Base-by-base conservation (phyloP, 2,797 vertebrate genomes). In the Danio choprae region DNA sequence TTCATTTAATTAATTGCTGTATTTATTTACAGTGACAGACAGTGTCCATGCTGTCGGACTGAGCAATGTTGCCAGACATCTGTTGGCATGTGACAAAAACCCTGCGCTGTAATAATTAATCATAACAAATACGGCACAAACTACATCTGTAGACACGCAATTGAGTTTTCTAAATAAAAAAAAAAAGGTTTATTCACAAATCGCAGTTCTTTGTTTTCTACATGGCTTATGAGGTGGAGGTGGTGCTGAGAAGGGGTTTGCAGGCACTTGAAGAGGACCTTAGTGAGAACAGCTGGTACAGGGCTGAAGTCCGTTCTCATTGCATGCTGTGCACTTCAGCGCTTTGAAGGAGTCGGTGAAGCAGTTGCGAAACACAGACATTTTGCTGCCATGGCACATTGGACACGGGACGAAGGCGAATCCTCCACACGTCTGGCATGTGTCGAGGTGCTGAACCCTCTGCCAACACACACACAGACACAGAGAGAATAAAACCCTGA, bases 321-420 rank as follows among this genome's bases (percentile, higher is more conserved):
- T 99, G 91, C 98, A 99, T 38, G 96, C 96, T 0, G 96, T 99
- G 68, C 98, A 99, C 92, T 96, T 98, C 84, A 99, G 95, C 84
- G 97, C 97, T 94, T 99, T 99, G 94, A 99, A 99, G 38, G 96
- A 97, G 90, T 99, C 98, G 0, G 98, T 99, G 91, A 99, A 99
- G 93, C 96, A 97, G 93, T 99, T 99, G 87, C 98, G 96, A 87
- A 97, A 95, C 85, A 97, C 93, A 7, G 98, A 99, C 98, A 99
- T 98, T 94, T 99, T 99, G 95, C 98, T 99, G 92, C 98, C 98
- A 90, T 98, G 98, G 97, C 98, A 99, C 95, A 93, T 94, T 65
- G 95, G 95, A 90, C 98, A 99, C 1, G 95, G 98, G 90, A 98
- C 90, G 87, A 99, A 99, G 88, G 96, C 95, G 60, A 95, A 99